phyloP scores from a whole-genome alignment of 2,888 invertebrate species.

The Himalopsyche kuldschensis region DNA sequence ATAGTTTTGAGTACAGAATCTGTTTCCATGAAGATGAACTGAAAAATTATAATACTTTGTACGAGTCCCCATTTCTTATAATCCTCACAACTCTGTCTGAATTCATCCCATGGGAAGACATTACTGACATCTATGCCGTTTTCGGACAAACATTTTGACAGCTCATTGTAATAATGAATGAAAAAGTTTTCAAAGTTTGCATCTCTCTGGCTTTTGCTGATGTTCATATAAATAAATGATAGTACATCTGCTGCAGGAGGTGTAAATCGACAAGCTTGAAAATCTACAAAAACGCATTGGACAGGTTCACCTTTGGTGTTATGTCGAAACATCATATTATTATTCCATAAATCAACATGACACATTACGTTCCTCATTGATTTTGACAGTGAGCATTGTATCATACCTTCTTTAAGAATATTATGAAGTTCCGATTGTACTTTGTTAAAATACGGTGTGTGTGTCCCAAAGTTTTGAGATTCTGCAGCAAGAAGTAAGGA shows the following conservation, averaged over 20 bases:
- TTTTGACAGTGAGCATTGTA: background rate
- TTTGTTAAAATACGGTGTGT: conserved; percentile 16
- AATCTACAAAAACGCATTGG: conserved; percentile 47
- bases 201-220: conserved; percentile 36
- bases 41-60: conserved; percentile 12
- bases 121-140: conserved; percentile 12
- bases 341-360: conserved; percentile 42
- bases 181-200: conserved; percentile 13
- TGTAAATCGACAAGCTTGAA: conserved; percentile 46
- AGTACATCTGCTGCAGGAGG: conserved; percentile 47
- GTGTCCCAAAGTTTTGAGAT: conserved; percentile 29
- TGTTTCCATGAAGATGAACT: conserved; percentile 17
- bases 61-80: conserved; percentile 20
- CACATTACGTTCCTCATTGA: conserved; percentile 40
- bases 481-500: conserved; percentile 24
- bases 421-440: conserved; percentile 14
- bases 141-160: conserved; percentile 8
- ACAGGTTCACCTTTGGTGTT: conserved; percentile 37
- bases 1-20: background rate
- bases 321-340: conserved; percentile 42
- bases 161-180: conserved; percentile 21
- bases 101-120: conserved; percentile 11
- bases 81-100: conserved; percentile 6
- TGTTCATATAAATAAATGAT: conserved; percentile 45
- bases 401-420: background rate